Conservation (phyloP, 2,888 invertebrate genomes). For the Pelosia muscerda region DNA sequence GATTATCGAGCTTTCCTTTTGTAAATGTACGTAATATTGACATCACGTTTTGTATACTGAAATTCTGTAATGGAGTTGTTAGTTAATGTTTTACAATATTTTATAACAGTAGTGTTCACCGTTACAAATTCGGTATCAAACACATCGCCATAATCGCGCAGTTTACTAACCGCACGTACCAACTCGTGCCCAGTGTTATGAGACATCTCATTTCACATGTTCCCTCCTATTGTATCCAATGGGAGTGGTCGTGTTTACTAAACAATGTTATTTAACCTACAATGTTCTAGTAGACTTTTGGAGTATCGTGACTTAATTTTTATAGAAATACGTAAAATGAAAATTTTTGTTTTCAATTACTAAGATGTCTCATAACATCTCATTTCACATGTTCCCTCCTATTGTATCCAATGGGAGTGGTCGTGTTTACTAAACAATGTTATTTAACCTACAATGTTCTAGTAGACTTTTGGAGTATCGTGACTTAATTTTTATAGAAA, state of each 20-base stretch:
- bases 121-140: constrained; percentile 27
- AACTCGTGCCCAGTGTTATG: constrained; percentile 69
- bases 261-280: constrained; percentile 58
- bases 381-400: constrained; percentile 77
- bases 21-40: too few species aligned
- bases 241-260: constrained; percentile 62
- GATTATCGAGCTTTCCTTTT: too few species aligned
- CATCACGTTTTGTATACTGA: neutral
- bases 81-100: neutral
- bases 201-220: constrained; percentile 83
- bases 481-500: neutral
- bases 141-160: constrained; percentile 34
- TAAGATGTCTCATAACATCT: too few species aligned
- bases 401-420: constrained; percentile 63
- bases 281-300: constrained; percentile 36
- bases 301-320: neutral
- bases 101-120: neutral
- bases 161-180: constrained; percentile 38
- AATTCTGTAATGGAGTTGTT: neutral
- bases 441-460: constrained; percentile 51
- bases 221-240: constrained; percentile 68
- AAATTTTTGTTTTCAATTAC: neutral
- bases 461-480: constrained; percentile 3
- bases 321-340: neutral
- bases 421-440: constrained; percentile 68